Base-by-base conservation (phyloP, 2,888 invertebrate genomes). In the Drosophila fulvimacula region DNA sequence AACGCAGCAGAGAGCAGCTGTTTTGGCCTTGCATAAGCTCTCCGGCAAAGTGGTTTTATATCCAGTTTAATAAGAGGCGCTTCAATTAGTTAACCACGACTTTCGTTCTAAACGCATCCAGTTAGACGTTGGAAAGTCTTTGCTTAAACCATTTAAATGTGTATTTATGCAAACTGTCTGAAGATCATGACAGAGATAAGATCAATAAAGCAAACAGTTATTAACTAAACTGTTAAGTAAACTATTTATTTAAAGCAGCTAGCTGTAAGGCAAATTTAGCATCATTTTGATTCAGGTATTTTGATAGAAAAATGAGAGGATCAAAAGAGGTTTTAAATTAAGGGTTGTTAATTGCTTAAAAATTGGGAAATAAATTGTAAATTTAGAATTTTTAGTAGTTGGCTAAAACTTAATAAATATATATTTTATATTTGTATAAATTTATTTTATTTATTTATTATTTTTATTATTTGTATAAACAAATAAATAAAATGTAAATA, bases 21-120 rank as follows among this genome's bases (percentile, higher is more conserved):
- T 59, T 60, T 62, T 63, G 49, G 60, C 38, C 62, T 75, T 69
- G 69, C 52, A 73, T 63, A 63, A 73, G 79, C 38, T 48, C 51
- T 34, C 42, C 34, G 34, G 13, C 34, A 58, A 72, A 52, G 73
- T 52, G 39, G 42, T 32, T 61, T 44, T 21, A 41, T 34, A 48
- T 55, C 55, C 17, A 41, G 62, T 62, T 39, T 19, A 60, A 17
- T 34, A 10, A 38, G 21, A 24, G 48, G 42, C 24, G 27, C 36
- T 53, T 57, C 21, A 57, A 59, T 73, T 76, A 48, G 56, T 38
- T 36, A 21, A 19, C 21, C 52, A 61, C 60, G 39, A 61, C 60
- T 75, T 75, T 74, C 56, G 32, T 48, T 72, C 48, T 36, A 42
- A 55, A 17, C 55, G 44, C 21, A 30, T 32, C 67, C 53, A 44